Evolutionary conservation across 2,113 vertebrate genomes (phyloP), one percentile per base, ranked within the genome.

Genomic region (Ploceus nigricollis): DNA sequence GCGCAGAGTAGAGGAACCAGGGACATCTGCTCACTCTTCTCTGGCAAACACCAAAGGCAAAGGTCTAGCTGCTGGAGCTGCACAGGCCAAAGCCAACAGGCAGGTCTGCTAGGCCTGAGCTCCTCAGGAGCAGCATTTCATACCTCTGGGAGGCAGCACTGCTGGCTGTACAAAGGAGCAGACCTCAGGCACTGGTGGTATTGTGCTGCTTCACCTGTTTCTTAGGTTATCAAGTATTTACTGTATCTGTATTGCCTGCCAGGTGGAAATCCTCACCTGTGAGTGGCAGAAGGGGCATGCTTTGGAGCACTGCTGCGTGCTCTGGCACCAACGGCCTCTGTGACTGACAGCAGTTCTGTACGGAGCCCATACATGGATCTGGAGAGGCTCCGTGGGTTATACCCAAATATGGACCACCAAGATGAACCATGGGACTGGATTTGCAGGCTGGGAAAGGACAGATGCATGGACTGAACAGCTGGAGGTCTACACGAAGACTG

Each of bases 1-100:
- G 0, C 0, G 0, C 70, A 2, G 24, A 71, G 65, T 6, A 2
- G 31, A 53, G 63, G n/a, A 69, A 15, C 19, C 35, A 24, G 61
- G 51, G 28, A 23, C 0, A 0, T 11, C 82, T 28, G 44, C 64
- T 69, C 0, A 1, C 35, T 56, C 57, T 57, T 30, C 57, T 75
- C 64, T 47, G 58, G 57, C 15, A 28, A 85, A 56, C 6, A 27
- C 78, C 70, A 60, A 68, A 76, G 73, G 53, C 1, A 3, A 40
- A 1, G 6, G 51, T 71, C 12, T n/a, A 33, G 85, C 50, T 50
- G 47, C 64, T 50, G 27, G 27, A 47, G n/a, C 31, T 42, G 15
- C 66, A 4, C 20, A 3, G 31, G 30, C 21, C 44, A 73, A 44
- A 69, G 60, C 64, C 69, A 87, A 64, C 47, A 33, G 18, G 64